These are phyloP conservation scores for Argya squamiceps DNA, from an alignment of 2,797 vertebrate genomes.

Conservation along the genomic window DNA sequence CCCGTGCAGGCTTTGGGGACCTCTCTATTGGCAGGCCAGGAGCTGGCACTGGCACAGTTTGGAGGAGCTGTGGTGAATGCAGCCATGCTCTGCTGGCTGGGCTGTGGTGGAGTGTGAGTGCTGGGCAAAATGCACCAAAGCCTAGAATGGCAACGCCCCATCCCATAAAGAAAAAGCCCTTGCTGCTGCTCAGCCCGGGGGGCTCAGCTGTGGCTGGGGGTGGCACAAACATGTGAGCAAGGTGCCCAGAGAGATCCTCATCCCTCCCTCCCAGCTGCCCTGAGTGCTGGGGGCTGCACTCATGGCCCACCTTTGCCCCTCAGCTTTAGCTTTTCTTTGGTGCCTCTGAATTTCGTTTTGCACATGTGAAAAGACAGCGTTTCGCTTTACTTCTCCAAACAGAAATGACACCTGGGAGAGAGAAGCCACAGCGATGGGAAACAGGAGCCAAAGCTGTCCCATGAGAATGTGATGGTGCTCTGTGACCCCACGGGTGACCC, in stretches of 20 bases:
- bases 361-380: not conserved
- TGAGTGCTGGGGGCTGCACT: fast-evolving
- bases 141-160: fast-evolving
- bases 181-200: not conserved
- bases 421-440: not conserved
- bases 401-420: not conserved
- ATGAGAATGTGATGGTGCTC: not conserved
- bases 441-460: not conserved
- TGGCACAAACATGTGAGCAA: not conserved
- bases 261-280: fast-evolving
- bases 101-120: fast-evolving
- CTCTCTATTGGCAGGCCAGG: not conserved
- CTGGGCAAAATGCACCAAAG: fast-evolving
- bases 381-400: not conserved
- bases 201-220: fast-evolving
- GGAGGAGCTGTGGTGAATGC: fast-evolving
- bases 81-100: not conserved
- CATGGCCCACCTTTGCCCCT: fast-evolving
- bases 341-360: not conserved
- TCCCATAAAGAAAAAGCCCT: not conserved
- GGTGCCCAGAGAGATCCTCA: not conserved
- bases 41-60: fast-evolving
- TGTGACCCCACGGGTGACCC: fast-evolving
- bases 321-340: not conserved
- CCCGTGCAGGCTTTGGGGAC: fast-evolving